Evolutionary conservation across 1,140 invertebrate genomes (phyloP).

Genomic region (Lucilia sericata): DNA sequence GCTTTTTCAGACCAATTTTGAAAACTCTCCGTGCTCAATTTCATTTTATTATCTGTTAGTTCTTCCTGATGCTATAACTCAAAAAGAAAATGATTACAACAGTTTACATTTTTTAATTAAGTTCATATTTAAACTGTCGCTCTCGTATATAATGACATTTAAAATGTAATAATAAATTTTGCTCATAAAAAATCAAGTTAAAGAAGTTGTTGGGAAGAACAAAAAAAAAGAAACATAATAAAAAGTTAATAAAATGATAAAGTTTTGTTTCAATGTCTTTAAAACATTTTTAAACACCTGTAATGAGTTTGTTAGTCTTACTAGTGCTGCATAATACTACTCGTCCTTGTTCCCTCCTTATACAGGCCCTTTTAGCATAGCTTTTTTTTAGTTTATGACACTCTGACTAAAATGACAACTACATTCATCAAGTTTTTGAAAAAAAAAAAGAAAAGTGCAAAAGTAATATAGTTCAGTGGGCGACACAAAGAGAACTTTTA

Average conservation of each 20-base stretch:
- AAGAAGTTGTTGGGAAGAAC: background rate
- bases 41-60: too few relatives aligned
- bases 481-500: background rate
- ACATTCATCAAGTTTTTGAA: background rate
- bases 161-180: background rate
- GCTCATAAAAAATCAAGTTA: too few relatives aligned
- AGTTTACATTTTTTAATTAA: background rate
- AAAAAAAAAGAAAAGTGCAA: background rate
- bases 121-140: background rate
- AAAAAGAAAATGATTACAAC: too few relatives aligned
- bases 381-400: background rate
- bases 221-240: background rate
- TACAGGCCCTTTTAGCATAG: background rate
- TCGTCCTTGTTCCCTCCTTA: too few relatives aligned
- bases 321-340: background rate
- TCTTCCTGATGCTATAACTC: background rate
- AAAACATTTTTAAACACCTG: slow-evolving; percentile 29
- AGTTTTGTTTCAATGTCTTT: background rate
- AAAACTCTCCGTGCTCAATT: too few relatives aligned
- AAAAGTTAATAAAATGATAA: slow-evolving; percentile 12
- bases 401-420: slow-evolving; percentile 13
- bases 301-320: slow-evolving; percentile 16
- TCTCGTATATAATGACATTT: background rate
- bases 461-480: background rate
- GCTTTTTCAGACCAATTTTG: too few relatives aligned